Evolutionary conservation across 2,113 vertebrate genomes (phyloP), one percentile per base, ranked within the genome.

Genomic region (Tyrannus savana): DNA sequence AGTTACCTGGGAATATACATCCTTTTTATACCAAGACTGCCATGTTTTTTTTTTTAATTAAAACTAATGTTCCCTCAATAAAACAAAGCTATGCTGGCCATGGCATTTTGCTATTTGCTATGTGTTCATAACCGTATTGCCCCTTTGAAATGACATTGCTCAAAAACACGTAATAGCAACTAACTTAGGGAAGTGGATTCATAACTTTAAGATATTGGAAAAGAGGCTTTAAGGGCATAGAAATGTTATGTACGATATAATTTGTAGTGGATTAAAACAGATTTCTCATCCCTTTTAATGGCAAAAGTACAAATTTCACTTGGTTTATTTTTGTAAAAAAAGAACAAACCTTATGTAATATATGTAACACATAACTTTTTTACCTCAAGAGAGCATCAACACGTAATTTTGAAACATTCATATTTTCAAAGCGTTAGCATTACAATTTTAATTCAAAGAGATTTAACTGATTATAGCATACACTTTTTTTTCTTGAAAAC

Each of bases 1-100:
- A 97, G 74, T 88, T 94, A 97, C 79, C 91, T 95, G 81, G 31
- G 67, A 87, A 85, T 75, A 74, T 39, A 84, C 44, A 81, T 59
- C 3, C 22, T 77, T 87, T 81, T 95, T 64, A 35, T 85, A 80
- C 56, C 62, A 84, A 13, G 27, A 67, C 12, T 91, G 17, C 7
- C 55, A 75, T 9, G 6, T 22, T 27, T 3, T 75, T 53, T 86
- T 71, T 31, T 59, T 72, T 46, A 46, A 78, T 63, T 46, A 81
- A 74, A 91, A 81, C 12, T 35, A 59, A 46, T 49, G 28, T 27
- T 53, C 74, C 68, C 68, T 25, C 46, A 84, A 47, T 56, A 92
- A 86, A 92, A 44, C 7, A 64, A 56, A 93, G 59, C 22, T 64
- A 23, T 19, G 41, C 5, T 59, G 33, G 19, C 58, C 68, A 84